phyloP scores from a whole-genome alignment of 1,140 invertebrate species.

The Drosophila pachea region DNA sequence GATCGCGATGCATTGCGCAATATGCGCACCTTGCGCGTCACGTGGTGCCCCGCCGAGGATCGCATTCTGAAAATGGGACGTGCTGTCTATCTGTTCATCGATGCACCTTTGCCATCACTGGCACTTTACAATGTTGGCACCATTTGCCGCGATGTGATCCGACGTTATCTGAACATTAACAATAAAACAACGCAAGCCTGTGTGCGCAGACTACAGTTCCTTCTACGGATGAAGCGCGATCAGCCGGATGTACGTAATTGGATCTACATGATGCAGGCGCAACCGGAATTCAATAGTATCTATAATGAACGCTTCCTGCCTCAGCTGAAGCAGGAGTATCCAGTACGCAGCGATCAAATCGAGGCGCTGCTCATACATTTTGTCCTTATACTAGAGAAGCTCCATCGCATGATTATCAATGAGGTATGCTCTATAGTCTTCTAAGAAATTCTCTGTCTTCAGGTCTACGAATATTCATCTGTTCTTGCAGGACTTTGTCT shows the following conservation, averaged over 20 bases:
- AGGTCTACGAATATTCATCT: neutral
- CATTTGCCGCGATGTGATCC: constrained; percentile 82
- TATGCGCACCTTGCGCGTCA: constrained; percentile 83
- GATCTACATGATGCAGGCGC: constrained; percentile 69
- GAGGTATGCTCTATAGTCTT: constrained; percentile 32
- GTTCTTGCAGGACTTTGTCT: constrained; percentile 28
- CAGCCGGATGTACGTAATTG: constrained; percentile 64
- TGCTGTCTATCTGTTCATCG: constrained; percentile 84
- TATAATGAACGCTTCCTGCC: constrained; percentile 64
- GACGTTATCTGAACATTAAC: constrained; percentile 80
- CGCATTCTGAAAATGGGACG: constrained; percentile 84
- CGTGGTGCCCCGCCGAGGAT: constrained; percentile 84
- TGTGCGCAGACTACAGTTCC: constrained; percentile 82
- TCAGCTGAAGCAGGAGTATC: constrained; percentile 57
- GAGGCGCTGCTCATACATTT: constrained; percentile 62
- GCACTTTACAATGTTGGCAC: constrained; percentile 69
- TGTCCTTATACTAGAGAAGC: constrained; percentile 52
- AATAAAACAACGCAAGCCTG: constrained; percentile 87
- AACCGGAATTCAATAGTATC: constrained; percentile 40
- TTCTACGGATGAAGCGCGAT: constrained; percentile 61
- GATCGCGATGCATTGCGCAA: constrained; percentile 84
- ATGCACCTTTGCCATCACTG: constrained; percentile 79
- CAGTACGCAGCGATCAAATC: constrained; percentile 45
- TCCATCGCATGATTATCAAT: constrained; percentile 51
- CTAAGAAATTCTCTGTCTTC: too few relatives aligned